Base-by-base conservation (phyloP, 2,113 vertebrate species). In the Chiloscyllium plagiosum region DNA sequence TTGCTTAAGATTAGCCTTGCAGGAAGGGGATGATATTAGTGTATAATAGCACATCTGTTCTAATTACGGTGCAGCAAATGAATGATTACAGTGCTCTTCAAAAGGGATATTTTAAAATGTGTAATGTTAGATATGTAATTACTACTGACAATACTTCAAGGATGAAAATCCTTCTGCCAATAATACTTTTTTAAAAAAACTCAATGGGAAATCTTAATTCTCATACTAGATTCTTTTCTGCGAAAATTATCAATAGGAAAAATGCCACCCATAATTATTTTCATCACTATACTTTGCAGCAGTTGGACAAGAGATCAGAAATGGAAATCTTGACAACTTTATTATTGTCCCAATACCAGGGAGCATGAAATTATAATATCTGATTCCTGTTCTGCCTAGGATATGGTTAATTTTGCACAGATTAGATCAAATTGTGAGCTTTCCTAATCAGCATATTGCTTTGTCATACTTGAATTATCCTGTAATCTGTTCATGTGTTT, bases 21-120 rank as follows among this genome's bases (percentile, higher is more conserved):
- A 83, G 80, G 80, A 83, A 83, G 80, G n/a, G 80, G 80, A 83
- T 83, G 80, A 17, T 37, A 83, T 83, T 80, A 83, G n/a, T 19
- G n/a, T 83, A 83, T 83, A 17, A 42, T 83, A 83, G 78, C 17
- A 37, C 80, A 83, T 83, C 80, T 83, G 80, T 42, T 83, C 37
- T 37, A 83, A 83, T 83, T 83, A 83, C 20, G 37, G 80, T 42
- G 80, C 19, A 83, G 37, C 80, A 83, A 83, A 83, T 83, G 80
- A 83, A 83, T 83, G 80, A 83, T 83, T 83, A 83, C n/a, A 37
- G 37, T 4, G 69, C 17, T 83, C 80, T 83, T 83, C 37, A 83
- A 83, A 80, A 83, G 37, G 80, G 80, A 83, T 83, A 83, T 83
- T 83, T 80, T 83, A 83, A 42, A 83, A 83, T 83, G 78, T 83